Evolutionary conservation across 1,140 invertebrate genomes (phyloP), one percentile per base, ranked within the genome.

Genomic region (Drosophila navojoa): DNA sequence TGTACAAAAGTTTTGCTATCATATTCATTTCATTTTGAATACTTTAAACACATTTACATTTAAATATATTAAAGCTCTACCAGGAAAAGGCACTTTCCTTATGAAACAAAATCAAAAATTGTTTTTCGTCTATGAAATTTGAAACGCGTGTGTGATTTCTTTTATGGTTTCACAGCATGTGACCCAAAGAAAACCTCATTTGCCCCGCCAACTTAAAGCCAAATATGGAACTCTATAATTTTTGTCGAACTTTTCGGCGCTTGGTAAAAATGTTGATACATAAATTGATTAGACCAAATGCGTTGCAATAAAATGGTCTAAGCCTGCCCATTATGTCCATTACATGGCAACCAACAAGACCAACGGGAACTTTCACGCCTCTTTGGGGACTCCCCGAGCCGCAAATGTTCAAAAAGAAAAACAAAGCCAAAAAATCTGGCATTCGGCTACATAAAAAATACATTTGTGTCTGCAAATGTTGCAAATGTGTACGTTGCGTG

Each of bases 401-500:
- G 42, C 70, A 72, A 44, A 67, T 68, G 32, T 32, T 44, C 35
- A 11, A 57, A 49, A 67, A 58, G 15, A 71, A 57, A 66, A 57
- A 25, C 27, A 19, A 15, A 40, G n/a, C 22, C n/a, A 7, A 16
- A 19, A 66, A 55, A 53, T 52, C 50, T 62, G 45, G 58, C 75
- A 62, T 81, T 77, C 19, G 66, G 58, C 76, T 67, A 85, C 81
- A 85, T 81, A 86, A 85, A 85, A 85, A 85, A 81, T 67, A 85
- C 81, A 85, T 85, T 85, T 85, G 75, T 71, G 63, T 81, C 70
- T 72, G 60, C 49, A 54, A 61, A 81, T 74, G 74, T 62, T 69
- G 55, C 66, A 79, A 66, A 66, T 71, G 77, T 76, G 77, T 76
- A 60, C 66, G 63, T 73, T 73, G 71, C 71, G 67, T 75, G 72